phyloP scores from a whole-genome alignment of 1,140 invertebrate genomes.

The Aleiodes sp. region DNA sequence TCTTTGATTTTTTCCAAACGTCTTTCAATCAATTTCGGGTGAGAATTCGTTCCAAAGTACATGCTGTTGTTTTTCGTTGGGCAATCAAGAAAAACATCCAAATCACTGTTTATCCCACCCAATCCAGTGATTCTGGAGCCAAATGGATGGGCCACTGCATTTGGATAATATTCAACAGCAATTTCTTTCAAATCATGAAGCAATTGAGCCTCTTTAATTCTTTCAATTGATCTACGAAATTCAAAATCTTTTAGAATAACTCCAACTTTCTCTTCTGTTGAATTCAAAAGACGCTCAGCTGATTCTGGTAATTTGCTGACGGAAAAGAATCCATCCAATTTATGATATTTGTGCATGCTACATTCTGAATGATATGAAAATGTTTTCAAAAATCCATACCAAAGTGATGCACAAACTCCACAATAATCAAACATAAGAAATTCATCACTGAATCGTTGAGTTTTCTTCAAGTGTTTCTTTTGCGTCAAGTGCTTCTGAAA shows the following conservation, averaged over 20 bases:
- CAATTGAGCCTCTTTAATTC: constrained; percentile 29
- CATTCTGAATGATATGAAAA: constrained; percentile 39
- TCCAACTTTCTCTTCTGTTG: constrained; percentile 24
- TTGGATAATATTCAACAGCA: constrained; percentile 28
- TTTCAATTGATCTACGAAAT: constrained; percentile 4
- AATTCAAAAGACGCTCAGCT: constrained; percentile 31
- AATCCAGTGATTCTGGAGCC: constrained; percentile 64
- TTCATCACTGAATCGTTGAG: background rate
- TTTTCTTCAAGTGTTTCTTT: background rate
- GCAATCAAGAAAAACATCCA: constrained; percentile 67
- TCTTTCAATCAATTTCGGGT: background rate
- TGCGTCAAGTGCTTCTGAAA: constrained; percentile 42
- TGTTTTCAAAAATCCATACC: constrained; percentile 35
- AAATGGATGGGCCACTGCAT: constrained; percentile 58
- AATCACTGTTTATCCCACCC: constrained; percentile 59
- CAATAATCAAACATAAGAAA: constrained; percentile 42
- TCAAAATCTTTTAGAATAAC: constrained; percentile 33
- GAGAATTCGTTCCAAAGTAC: constrained; percentile 20
- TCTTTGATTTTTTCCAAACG: constrained; percentile 11
- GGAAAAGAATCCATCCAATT: constrained; percentile 26
- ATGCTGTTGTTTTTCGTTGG: constrained; percentile 35
- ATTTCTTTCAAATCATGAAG: constrained; percentile 40
- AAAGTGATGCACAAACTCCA: constrained; percentile 39
- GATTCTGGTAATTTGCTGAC: constrained; percentile 29
- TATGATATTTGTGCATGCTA: constrained; percentile 36